These are phyloP conservation scores for Aythya baeri DNA, from an alignment of 2,113 vertebrate species.

Conservation along the genomic window DNA sequence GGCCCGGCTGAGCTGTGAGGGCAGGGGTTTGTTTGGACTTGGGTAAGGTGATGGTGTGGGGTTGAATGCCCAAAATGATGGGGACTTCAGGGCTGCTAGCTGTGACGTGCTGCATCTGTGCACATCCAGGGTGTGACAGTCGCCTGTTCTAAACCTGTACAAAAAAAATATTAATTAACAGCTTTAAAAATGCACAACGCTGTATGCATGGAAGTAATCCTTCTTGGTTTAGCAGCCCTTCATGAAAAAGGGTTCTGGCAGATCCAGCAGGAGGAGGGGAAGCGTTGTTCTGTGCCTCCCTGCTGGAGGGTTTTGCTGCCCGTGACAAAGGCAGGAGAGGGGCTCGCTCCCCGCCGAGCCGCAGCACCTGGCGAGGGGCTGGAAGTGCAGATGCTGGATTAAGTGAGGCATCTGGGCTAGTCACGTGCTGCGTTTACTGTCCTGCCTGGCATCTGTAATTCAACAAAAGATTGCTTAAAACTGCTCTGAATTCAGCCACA, in stretches of 20 bases:
- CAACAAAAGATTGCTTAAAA: neutral
- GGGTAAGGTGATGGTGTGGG: neutral
- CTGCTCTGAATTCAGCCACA: neutral
- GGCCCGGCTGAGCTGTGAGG: too few species aligned
- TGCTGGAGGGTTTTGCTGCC: neutral
- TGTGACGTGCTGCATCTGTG: fast-evolving
- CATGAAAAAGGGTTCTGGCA: neutral
- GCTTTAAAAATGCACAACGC: neutral
- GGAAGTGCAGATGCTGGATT: neutral
- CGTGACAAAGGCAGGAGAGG: neutral
- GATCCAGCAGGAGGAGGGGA: neutral
- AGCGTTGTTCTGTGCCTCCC: neutral
- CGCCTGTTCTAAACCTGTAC: neutral
- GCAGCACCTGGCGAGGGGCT: neutral
- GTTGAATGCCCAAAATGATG: fast-evolving
- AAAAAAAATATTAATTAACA: neutral
- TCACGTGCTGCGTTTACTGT: neutral
- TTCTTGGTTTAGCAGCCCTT: neutral
- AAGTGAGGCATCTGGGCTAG: neutral
- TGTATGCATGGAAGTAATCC: neutral
- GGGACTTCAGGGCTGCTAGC: neutral
- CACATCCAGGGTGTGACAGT: too few species aligned
- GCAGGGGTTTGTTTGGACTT: neutral
- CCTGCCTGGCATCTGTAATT: neutral
- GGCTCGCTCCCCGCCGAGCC: neutral